These are phyloP conservation scores for Odobenus rosmarus DNA, from an alignment of 2,113 vertebrate genomes.

Conservation along the genomic window DNA sequence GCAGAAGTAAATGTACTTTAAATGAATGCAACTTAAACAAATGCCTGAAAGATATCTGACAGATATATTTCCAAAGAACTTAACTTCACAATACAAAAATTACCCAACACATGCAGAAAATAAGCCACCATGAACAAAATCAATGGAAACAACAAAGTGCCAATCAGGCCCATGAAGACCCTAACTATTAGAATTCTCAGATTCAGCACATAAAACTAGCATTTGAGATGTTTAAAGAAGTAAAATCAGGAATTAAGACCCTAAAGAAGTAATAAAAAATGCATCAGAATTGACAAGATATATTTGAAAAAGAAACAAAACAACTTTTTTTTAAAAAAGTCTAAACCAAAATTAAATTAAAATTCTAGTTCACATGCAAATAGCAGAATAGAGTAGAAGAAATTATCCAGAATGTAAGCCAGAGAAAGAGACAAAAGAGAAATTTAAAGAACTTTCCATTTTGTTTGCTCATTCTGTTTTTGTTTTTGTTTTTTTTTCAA, in stretches of 20 bases:
- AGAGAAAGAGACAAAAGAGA: not conserved
- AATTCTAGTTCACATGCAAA: not conserved
- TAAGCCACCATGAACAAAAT: not conserved
- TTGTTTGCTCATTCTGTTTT: not conserved
- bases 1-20: not conserved
- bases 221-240: not conserved
- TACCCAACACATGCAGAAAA: not conserved
- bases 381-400: not conserved
- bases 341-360: not conserved
- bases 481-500: not conserved
- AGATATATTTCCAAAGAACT: not conserved
- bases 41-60: not conserved
- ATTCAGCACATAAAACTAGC: not conserved
- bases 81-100: not conserved
- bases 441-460: not conserved
- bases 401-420: not conserved
- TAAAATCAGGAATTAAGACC: not conserved
- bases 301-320: slow-evolving; percentile 12
- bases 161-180: not conserved
- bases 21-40: not conserved
- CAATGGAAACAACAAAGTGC: not conserved
- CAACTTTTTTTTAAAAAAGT: not conserved
- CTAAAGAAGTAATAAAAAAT: not conserved
- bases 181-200: not conserved
- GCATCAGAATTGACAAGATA: not conserved